These are phyloP conservation scores for Globodera ellingtonae DNA, from an alignment of 1,140 invertebrate genomes.

Conservation along the genomic window DNA sequence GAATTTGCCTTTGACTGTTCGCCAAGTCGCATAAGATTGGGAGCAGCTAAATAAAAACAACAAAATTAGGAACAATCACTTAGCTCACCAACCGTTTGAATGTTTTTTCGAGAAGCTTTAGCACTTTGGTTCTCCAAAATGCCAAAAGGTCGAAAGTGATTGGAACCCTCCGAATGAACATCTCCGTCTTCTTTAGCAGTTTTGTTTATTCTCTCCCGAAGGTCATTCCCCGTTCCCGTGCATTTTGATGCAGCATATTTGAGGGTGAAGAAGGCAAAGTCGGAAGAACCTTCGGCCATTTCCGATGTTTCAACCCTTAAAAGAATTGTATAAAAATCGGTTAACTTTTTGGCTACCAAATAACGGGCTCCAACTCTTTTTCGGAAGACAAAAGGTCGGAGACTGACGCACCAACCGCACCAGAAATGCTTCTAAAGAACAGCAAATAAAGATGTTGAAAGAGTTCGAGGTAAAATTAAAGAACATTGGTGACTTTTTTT, in stretches of 20 bases:
- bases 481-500: conserved; percentile 12
- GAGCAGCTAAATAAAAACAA: neutral
- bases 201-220: neutral
- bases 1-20: conserved; percentile 7
- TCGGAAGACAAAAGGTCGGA: neutral
- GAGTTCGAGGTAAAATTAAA: neutral
- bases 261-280: neutral
- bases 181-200: neutral
- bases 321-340: neutral
- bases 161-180: neutral
- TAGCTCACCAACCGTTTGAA: neutral
- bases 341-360: neutral
- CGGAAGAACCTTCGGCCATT: neutral
- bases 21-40: conserved; percentile 22
- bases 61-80: neutral
- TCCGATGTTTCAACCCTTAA: neutral
- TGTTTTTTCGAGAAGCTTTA: conserved; percentile 28
- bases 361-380: neutral
- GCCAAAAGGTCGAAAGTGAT: conserved; percentile 39
- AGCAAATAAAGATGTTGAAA: neutral
- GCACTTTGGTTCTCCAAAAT: conserved; percentile 30
- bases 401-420: neutral
- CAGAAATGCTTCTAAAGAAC: conserved; percentile 6
- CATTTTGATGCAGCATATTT: conserved; percentile 1
- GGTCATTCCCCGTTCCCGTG: neutral